Percentiles rank a stretch among this genome's conserved stretches.
Evolutionary conservation across 2,797 vertebrate species (phyloP).

Genomic region (Eutrigla gurnardus): DNA sequence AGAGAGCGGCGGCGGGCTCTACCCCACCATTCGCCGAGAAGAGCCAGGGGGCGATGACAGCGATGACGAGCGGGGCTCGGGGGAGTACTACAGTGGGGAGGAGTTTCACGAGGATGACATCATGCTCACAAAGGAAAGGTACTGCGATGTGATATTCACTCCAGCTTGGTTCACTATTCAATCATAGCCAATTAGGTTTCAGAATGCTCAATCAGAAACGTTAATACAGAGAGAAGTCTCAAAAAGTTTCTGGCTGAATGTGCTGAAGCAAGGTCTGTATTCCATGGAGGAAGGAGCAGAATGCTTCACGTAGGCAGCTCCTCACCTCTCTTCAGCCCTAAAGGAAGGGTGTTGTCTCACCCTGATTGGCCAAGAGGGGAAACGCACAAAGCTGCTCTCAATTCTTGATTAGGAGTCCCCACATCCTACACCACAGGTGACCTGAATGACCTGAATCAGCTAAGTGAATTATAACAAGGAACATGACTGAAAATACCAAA

Average conservation of each 20-base stretch:
- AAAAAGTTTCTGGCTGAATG: background rate
- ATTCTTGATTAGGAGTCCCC: background rate
- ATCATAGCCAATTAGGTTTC: background rate
- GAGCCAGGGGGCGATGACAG: conserved; percentile 80
- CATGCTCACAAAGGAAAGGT: conserved; percentile 90
- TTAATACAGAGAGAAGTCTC: background rate
- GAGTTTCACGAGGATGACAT: conserved; percentile 91
- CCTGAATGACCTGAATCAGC: background rate
- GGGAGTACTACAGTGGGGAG: conserved; percentile 93
- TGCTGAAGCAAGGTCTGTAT: background rate
- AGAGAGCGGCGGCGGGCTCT: conserved; percentile 85
- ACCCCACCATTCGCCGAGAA: conserved; percentile 88
- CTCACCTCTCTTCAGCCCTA: background rate
- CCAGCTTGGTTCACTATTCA: background rate
- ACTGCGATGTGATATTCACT: conserved; percentile 11
- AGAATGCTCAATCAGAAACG: background rate
- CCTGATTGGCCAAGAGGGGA: background rate
- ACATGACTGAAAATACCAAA: background rate
- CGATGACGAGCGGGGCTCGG: conserved; percentile 87
- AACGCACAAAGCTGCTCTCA: too few relatives aligned
- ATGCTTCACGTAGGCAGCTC: too few relatives aligned
- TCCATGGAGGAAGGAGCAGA: background rate
- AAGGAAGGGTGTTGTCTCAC: background rate
- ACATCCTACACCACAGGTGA: background rate
- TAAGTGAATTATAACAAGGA: background rate